These are phyloP conservation scores for Prochilodus magdalenae DNA, from an alignment of 2,113 vertebrate genomes.

Conservation along the genomic window DNA sequence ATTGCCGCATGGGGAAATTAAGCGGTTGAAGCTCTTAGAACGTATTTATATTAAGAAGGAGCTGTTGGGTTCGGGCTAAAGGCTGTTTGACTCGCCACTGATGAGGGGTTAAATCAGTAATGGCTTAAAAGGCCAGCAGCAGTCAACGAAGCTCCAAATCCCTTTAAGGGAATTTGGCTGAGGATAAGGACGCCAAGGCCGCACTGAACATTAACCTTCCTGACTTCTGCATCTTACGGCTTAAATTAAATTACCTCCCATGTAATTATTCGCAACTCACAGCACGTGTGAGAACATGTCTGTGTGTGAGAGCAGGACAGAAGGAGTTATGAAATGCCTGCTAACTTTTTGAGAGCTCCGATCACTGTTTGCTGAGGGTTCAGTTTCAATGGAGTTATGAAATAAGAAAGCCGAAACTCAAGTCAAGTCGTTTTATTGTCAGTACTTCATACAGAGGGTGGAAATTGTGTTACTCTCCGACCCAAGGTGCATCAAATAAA, in stretches of 20 bases:
- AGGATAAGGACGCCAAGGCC: conserved; percentile 14
- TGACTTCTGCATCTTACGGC: conserved; percentile 37
- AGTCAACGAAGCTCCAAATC: conserved; percentile 42
- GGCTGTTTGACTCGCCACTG: conserved; percentile 30
- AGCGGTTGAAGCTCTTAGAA: conserved; percentile 12
- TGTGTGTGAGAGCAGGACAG: neutral
- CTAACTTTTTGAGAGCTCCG: neutral
- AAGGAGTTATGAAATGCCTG: neutral
- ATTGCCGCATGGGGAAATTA: conserved; percentile 5
- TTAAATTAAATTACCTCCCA: conserved; percentile 27
- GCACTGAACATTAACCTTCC: conserved; percentile 51
- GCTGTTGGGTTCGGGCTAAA: conserved; percentile 22
- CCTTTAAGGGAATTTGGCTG: conserved; percentile 43
- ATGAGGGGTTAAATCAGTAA: conserved; percentile 30
- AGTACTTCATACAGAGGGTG: too few relatives aligned
- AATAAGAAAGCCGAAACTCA: too few relatives aligned
- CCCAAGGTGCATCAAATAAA: too few relatives aligned
- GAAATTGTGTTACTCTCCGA: too few relatives aligned
- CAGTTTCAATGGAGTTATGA: too few relatives aligned
- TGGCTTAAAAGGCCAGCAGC: conserved; percentile 36
- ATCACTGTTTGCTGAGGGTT: neutral
- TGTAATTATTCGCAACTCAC: conserved; percentile 11
- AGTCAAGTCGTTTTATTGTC: too few relatives aligned
- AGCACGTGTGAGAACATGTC: neutral
- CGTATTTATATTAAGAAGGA: conserved; percentile 32